Conservation (phyloP, 2,113 vertebrate genomes). For the Isichthys henryi region DNA sequence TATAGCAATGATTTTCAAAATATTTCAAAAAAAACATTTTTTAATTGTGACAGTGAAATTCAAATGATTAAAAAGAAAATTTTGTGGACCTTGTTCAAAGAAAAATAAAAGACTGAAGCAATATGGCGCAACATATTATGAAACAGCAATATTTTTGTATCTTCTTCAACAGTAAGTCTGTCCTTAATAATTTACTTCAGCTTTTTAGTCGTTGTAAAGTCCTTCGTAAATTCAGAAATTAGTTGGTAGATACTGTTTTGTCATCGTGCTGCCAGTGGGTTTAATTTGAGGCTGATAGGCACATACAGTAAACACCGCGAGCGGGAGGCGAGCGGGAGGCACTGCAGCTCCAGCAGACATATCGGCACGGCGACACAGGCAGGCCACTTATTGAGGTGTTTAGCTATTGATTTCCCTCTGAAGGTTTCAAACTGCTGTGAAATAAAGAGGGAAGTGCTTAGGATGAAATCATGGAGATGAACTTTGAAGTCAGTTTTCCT, state of each 20-base stretch:
- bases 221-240: neutral
- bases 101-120: neutral
- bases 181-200: neutral
- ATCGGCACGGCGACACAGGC: conserved; percentile 12
- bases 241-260: neutral
- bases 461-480: conserved; percentile 5
- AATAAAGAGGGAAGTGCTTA: conserved; percentile 10
- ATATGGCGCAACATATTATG: neutral
- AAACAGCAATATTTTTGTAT: neutral
- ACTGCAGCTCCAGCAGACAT: conserved; percentile 2
- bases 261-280: neutral
- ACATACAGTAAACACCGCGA: neutral
- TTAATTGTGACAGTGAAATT: neutral
- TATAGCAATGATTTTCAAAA: neutral
- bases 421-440: conserved; percentile 26
- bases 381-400: conserved; percentile 19
- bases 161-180: neutral
- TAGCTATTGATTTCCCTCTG: conserved; percentile 17
- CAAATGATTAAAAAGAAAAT: neutral
- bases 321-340: neutral
- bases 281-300: neutral
- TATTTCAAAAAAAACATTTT: neutral
- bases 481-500: neutral
- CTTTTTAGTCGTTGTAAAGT: neutral
- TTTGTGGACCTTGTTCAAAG: neutral